A percentile compares a stretch with the other conserved stretches of the same genome.
phyloP scores from a whole-genome alignment of 2,888 invertebrate genomes.

The Heliconius ethilla region DNA sequence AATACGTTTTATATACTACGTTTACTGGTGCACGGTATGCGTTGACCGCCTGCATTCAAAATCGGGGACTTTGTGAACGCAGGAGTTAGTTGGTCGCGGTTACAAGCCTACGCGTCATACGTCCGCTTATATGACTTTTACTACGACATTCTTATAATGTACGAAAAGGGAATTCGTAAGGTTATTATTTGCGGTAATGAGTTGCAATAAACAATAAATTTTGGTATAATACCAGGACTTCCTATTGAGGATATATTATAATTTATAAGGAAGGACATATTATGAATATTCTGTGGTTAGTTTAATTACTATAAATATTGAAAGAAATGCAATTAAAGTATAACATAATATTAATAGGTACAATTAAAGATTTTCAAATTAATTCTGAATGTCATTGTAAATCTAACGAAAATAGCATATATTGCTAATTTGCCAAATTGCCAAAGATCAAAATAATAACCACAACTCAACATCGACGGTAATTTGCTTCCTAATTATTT shows the following conservation, averaged over 20 bases:
- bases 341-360: neutral
- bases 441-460: too few species aligned
- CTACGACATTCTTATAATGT: conserved; percentile 20
- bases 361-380: neutral
- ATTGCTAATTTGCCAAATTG: too few species aligned
- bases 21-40: conserved; percentile 49
- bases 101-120: conserved; percentile 38
- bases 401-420: too few species aligned
- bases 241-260: too few species aligned
- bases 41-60: conserved; percentile 49
- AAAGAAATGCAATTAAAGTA: neutral
- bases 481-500: too few species aligned
- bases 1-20: conserved; percentile 69
- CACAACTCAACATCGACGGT: too few species aligned
- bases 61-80: conserved; percentile 47
- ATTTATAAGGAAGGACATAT: neutral
- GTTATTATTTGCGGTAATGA: neutral
- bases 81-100: conserved; percentile 35
- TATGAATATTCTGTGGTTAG: neutral
- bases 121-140: conserved; percentile 40
- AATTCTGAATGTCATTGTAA: neutral
- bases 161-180: conserved; percentile 17
- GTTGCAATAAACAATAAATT: neutral
- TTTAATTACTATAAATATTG: neutral
- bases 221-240: neutral